Base-by-base conservation (phyloP, 2,888 invertebrate genomes). In the Caradrina clavipalpis region DNA sequence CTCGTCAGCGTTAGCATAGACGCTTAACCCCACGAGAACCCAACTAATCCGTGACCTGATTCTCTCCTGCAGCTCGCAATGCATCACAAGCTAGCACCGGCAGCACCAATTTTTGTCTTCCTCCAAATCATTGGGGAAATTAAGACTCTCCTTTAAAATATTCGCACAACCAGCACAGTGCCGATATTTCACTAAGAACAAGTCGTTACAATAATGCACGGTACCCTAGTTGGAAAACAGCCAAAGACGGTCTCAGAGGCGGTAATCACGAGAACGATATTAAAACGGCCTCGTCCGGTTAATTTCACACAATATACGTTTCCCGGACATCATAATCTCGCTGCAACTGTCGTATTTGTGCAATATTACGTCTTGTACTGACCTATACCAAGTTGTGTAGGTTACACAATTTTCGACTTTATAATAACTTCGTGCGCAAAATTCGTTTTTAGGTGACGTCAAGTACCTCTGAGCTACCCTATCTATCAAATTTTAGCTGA, bases 221-320 rank as follows among this genome's bases (percentile, higher is more conserved):
- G 84, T 87, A 89, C 82, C 86, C 91, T 84, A 92, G 84, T 93
- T 93, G 93, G 93, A 87, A 78, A 68, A 55, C 58, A 57, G 91
- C 93, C 93, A 92, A 83, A 83, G 82, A 80, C 80, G 66, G 70
- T 80, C 83, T 81, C 69, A 39, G 53, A 54, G 22, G 80, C 22
- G 67, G 63, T 70, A 84, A 88, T 89, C 83, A 67, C 45, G 72
- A 76, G 77, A 74, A 82, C 84, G 85, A 82, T 81, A 76, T 76
- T 80, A 83, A 80, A 84, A 69, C 76, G 79, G 64, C 67, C 63
- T 68, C 85, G 81, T 80, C 82, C 82, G 72, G 76, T 66, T 69
- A 63, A 80, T 76, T 80, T 65, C 47, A 59, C 49, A 58, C 70
- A 67, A 74, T 76, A 64, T 60, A 69, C 53, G 66, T 76, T 83